Percentiles rank a stretch among this genome's conserved stretches.
phyloP scores from a whole-genome alignment of 2,113 vertebrate species.

The Sarotherodon lohbergeri region DNA sequence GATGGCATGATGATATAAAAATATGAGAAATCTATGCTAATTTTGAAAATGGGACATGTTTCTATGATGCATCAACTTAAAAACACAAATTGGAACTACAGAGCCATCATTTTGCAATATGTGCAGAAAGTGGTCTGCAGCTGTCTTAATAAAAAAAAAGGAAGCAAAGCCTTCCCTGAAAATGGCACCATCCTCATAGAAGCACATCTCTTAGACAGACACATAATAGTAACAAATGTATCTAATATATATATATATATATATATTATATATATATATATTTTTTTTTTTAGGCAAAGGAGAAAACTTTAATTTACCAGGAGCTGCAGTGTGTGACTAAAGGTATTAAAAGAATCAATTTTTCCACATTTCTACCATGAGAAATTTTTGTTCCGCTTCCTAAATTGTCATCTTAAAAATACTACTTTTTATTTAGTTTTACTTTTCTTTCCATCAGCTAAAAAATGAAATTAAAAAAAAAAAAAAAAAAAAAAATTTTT shows the following conservation, averaged over 20 bases:
- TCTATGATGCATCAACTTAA: no score
- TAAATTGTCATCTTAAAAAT: neutral
- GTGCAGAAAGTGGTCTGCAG: neutral
- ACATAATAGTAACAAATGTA: neutral
- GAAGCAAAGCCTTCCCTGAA: neutral
- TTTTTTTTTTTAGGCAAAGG: neutral
- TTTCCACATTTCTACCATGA: neutral
- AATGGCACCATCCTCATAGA: neutral
- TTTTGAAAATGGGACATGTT: no score
- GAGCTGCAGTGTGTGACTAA: neutral
- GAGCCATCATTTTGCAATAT: neutral
- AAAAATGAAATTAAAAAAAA: neutral
- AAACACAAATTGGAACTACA: neutral
- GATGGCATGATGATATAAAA: no score
- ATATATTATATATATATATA: neutral
- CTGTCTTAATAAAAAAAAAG: neutral
- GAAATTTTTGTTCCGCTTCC: neutral
- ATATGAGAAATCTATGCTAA: no score
- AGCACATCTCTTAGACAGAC: neutral
- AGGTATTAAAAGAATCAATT: neutral
- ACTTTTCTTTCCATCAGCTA: neutral
- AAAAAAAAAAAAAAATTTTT: no score
- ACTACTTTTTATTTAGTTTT: neutral
- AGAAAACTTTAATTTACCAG: neutral
- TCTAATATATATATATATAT: neutral